Evolutionary conservation across 1,140 invertebrate genomes (phyloP), one percentile per base, ranked within the genome.

Genomic region (Oscheius sp.): DNA sequence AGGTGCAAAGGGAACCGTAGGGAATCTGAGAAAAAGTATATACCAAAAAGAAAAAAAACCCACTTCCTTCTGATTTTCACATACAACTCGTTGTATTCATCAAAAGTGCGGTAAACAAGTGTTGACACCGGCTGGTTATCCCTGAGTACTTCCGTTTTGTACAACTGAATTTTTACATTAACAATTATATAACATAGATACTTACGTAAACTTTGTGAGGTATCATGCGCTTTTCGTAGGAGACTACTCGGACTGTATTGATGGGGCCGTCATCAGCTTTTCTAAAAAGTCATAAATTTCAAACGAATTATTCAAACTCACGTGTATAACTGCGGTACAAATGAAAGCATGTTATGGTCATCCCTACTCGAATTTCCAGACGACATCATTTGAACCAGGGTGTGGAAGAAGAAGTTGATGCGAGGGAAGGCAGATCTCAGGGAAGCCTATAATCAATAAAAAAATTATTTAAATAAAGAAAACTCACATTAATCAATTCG

Each of bases 21-120:
- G 76, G 62, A 78, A 78, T 34, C 75, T 69, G 13, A 20, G 52
- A 83, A 31, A 87, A 81, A 23, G 0, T 10, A n/a, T 42, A n/a
- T 42, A n/a, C 7, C 15, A 58, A 58, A 23, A 28, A 28, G 7
- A 23, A 7, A 23, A 58, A n/a, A 10, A 15, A n/a, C 64, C 58
- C 0, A 61, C 63, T 52, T 49, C 34, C 35, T 29, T 52, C 93
- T 93, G 3, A 99, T 87, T 87, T 97, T 97, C 81, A 94, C 91
- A 85, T 97, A 91, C 69, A 99, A 91, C 86, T 98, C 95, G 20
- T 91, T 91, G 86, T 98, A 97, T 86, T 99, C 95, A 79, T 93
- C 92, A 85, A 95, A 98, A 0, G 92, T 92, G 64, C 95, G 89
- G 84, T 95, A 94, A 34, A 98, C 87, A 81, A 92, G 91, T 62